Evolutionary conservation across 2,113 vertebrate species (phyloP), one percentile per base, ranked within the genome.

Genomic region (Jaculus jaculus): DNA sequence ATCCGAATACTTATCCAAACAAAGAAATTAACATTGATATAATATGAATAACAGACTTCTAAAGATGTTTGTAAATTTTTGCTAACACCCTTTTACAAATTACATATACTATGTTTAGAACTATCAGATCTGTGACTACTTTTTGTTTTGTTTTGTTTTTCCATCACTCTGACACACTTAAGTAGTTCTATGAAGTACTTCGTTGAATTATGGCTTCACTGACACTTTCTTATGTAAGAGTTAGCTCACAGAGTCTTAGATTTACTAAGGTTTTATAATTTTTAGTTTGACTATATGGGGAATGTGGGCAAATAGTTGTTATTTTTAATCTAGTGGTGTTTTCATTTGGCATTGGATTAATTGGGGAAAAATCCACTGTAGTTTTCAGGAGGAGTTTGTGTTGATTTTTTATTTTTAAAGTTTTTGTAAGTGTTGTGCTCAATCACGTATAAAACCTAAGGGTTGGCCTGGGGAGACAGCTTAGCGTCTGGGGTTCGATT

Each of bases 261-360:
- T 15, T 63, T 63, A 20, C 61, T 20, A 63, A 63, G 28, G 13
- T 28, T 72, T 20, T 72, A 8, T 71, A 21, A 60, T 23, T 17
- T 75, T 83, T 84, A 32, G 32, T 34, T 39, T 1, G 58, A 30
- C 32, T 72, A 34, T 80, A 10, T 85, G 11, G 84, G 18, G 4
- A 92, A 61, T 63, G 39, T 74, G 51, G 4, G 7, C n/a, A 5
- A 60, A 28, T 51, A 68, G 5, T 12, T 75, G 28, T 11, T 68
- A 8, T 68, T 15, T 13, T 37, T 17, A 26, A 28, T 81, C 11
- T 73, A 73, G 30, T 39, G 80, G 79, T 77, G 7, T 28, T 91
- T 87, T 74, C 73, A 13, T 91, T 95, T 84, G 65, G 61, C 37
- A 68, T 87, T 93, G 24, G 37, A 63, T 80, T 26, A 93, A 2